Percentiles rank a stretch among this genome's conserved stretches.
phyloP scores from a whole-genome alignment of 2,113 vertebrate species.

The Mirounga angustirostris region DNA sequence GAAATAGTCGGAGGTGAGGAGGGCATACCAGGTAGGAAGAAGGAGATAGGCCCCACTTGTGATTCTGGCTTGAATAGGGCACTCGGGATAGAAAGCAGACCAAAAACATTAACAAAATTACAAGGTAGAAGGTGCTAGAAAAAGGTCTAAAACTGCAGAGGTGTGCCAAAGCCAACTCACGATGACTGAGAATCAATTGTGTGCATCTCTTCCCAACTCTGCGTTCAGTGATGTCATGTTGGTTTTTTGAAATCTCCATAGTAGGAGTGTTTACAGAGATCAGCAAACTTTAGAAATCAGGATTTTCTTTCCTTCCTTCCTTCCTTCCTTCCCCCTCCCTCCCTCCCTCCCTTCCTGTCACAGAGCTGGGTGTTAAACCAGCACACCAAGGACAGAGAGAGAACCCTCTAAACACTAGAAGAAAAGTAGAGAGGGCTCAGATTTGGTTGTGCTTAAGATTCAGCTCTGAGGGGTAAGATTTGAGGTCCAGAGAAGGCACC shows the following conservation, averaged over 20 bases:
- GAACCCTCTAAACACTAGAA: not conserved
- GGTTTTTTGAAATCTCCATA: not conserved
- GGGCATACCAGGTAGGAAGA: not conserved
- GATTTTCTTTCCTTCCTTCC: not conserved
- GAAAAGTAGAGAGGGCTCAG: not conserved
- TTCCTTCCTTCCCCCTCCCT: not conserved
- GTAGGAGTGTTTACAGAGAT: not conserved
- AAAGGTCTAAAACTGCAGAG: not conserved
- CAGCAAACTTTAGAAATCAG: not conserved
- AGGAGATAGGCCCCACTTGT: not conserved
- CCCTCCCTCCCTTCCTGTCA: not conserved
- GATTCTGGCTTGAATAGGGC: not conserved
- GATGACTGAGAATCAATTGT: rapidly evolving
- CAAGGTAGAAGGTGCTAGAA: not conserved
- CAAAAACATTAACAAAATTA: not conserved
- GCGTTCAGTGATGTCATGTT: not conserved
- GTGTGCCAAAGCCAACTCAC: not conserved
- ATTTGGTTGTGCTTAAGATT: not conserved
- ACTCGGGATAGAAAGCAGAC: not conserved
- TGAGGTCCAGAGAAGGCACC: not conserved
- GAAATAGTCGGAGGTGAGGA: not conserved
- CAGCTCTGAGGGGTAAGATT: not conserved
- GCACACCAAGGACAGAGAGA: not conserved
- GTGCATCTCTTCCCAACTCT: not conserved
- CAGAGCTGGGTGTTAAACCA: not conserved